Evolutionary conservation across 2,113 vertebrate genomes (phyloP).

Genomic region (Cololabis saira): DNA sequence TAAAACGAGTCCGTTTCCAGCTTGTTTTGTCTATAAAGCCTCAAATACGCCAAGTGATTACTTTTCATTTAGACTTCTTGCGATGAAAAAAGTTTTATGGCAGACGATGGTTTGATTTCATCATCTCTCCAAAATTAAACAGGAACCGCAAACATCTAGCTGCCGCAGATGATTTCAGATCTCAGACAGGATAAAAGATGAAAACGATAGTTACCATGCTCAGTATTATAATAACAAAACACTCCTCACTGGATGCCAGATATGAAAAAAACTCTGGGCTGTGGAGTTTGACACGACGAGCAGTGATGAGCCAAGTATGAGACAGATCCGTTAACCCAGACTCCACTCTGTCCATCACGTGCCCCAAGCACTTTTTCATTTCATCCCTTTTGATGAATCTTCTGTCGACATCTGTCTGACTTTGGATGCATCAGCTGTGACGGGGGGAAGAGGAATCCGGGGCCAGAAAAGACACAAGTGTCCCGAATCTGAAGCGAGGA

Average conservation of each 20-base stretch:
- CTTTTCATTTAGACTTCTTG: slow-evolving; percentile 26
- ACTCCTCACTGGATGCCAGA: neutral
- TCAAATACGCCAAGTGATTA: slow-evolving; percentile 35
- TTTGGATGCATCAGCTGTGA: neutral
- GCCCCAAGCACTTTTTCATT: slow-evolving; percentile 14
- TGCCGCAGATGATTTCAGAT: neutral
- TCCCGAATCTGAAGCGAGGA: neutral
- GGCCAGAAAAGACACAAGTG: slow-evolving; percentile 5
- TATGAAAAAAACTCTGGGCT: slow-evolving; percentile 11
- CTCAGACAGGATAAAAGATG: slow-evolving; percentile 14
- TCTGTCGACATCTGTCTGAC: slow-evolving; percentile 42
- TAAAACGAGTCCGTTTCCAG: neutral
- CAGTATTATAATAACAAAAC: slow-evolving; percentile 26
- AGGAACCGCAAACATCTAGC: neutral
- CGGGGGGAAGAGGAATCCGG: slow-evolving; percentile 19
- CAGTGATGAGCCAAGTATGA: slow-evolving; percentile 36
- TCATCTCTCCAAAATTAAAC: slow-evolving; percentile 18
- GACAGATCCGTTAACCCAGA: slow-evolving; percentile 34
- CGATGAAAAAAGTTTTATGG: slow-evolving; percentile 20
- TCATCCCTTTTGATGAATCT: slow-evolving; percentile 39
- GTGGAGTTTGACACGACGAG: slow-evolving; percentile 44
- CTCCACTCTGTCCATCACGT: slow-evolving; percentile 33
- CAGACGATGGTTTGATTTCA: no score
- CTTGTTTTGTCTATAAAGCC: slow-evolving; percentile 28
- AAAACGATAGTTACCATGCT: slow-evolving; percentile 8